Evolutionary conservation across 2,113 vertebrate genomes (phyloP), one percentile per base, ranked within the genome.

Genomic region (Gnathochromis pfefferi): DNA sequence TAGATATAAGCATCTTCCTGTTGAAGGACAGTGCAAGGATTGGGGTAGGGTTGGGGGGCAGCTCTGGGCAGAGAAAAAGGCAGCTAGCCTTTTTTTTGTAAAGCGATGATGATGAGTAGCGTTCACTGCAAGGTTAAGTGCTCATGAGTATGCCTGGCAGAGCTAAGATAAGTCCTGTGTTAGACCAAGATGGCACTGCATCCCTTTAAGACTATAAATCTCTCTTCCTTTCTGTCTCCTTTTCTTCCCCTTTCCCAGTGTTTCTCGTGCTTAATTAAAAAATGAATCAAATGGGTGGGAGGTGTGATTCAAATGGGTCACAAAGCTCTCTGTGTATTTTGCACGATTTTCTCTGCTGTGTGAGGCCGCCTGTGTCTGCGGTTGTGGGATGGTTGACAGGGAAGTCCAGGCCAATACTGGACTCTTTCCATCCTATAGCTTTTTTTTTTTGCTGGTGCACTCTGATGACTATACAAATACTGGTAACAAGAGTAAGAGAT

Each of bases 121-220:
- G 83, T 93, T 96, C 91, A 86, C 91, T 87, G 63, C 94, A 96
- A 96, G 96, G 96, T 95, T 95, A 96, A 96, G 95, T 95, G 94
- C 94, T 95, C 92, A 82, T 93, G 91, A 95, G 90, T 81, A 87
- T 85, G 91, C 90, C 96, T 96, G 94, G 96, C 92, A 92, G 92
- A 93, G 92, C 88, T 84, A 40, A 95, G 96, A 97, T 96, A 96
- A 96, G 94, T 96, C 88, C 90, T 49, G 65, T 89, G 93, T 94
- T 93, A 82, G 87, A 91, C 87, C 53, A 87, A 91, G 94, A 96
- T 95, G 91, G 82, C 88, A 93, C 84, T 38, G 90, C 84, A 89
- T 88, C 81, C 84, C 87, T 93, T 88, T 63, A 91, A 92, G 93
- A 92, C 91, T 73, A 95, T 95, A 93, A 87, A 92, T 91, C 85